phyloP scores from a whole-genome alignment of 2,797 vertebrate species.

The Aeoliscus strigatus region DNA sequence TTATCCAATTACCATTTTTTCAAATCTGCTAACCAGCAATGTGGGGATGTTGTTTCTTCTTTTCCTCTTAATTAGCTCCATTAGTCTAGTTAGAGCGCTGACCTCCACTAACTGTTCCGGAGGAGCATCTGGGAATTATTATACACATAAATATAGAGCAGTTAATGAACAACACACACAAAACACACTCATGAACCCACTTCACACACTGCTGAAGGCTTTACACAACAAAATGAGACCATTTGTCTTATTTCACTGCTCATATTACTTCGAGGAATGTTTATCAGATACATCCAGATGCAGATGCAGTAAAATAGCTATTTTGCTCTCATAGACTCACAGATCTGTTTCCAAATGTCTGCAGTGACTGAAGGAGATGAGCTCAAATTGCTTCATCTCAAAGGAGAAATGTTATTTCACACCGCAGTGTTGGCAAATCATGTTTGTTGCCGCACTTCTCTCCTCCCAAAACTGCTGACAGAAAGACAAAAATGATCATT shows the following conservation, averaged over 20 bases:
- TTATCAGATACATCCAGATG: no score
- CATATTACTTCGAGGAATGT: no score
- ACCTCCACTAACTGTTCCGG: slow-evolving; percentile 53
- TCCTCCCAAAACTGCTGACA: no score
- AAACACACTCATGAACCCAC: slow-evolving; percentile 9
- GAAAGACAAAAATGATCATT: no score
- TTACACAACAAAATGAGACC: no score
- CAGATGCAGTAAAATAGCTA: no score
- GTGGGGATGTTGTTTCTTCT: slow-evolving; percentile 10
- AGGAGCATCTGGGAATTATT: slow-evolving; percentile 49
- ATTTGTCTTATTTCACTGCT: no score
- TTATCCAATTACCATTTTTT: slow-evolving; percentile 15
- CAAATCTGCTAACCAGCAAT: slow-evolving; percentile 27
- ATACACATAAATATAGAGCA: slow-evolving; percentile 31
- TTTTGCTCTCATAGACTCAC: no score
- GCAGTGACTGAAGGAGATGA: slow-evolving; percentile 5
- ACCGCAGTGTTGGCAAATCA: slow-evolving; percentile 3
- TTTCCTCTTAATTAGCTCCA: slow-evolving; percentile 51
- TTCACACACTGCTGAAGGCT: slow-evolving; percentile 6
- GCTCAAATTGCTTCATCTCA: slow-evolving; percentile 10
- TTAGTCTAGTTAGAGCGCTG: slow-evolving; percentile 56
- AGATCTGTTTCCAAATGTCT: slow-evolving; percentile 10
- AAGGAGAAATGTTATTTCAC: no score
- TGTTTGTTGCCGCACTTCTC: no score
- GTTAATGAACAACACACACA: slow-evolving; percentile 30